phyloP scores from a whole-genome alignment of 64 coral and sea anemone species.

The Porites australiensis region DNA sequence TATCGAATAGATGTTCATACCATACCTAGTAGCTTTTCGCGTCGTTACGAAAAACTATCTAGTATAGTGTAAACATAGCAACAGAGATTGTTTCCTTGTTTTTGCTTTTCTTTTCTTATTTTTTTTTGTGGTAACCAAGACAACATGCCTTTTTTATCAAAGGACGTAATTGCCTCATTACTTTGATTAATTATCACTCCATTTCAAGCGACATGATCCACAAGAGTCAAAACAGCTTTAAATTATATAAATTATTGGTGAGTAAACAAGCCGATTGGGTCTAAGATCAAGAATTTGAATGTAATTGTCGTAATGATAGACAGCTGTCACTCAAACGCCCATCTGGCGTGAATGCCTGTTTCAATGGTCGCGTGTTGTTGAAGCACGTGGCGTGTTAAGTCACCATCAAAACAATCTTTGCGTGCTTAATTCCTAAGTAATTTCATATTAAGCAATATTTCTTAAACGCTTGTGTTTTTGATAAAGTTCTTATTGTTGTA shows the following conservation, averaged over 20 bases:
- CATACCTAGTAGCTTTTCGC: too few relatives aligned
- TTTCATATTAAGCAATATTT: too few relatives aligned
- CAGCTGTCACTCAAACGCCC: constrained; percentile 16
- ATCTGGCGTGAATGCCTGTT: not conserved
- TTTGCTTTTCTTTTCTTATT: too few relatives aligned
- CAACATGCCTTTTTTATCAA: too few relatives aligned
- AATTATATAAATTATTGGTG: constrained; percentile 7
- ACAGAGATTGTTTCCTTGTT: too few relatives aligned
- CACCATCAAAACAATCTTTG: not conserved
- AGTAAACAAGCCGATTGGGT: constrained; percentile 23
- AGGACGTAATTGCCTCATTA: not conserved
- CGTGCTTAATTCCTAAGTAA: too few relatives aligned
- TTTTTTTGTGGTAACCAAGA: too few relatives aligned
- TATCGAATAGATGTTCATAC: too few relatives aligned
- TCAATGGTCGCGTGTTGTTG: not conserved
- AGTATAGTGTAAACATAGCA: too few relatives aligned
- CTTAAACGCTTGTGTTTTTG: too few relatives aligned
- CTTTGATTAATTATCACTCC: constrained; percentile 9
- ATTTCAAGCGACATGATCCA: not conserved
- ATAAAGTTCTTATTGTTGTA: too few relatives aligned
- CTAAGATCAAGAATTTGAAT: constrained; percentile 7
- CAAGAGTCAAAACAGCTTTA: not conserved
- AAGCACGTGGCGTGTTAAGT: constrained; percentile 7
- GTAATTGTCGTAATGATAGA: constrained; percentile 24
- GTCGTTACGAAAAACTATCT: too few relatives aligned